Percentiles rank a stretch among this genome's conserved stretches.
Evolutionary conservation across 2,113 vertebrate genomes (phyloP).

Genomic region (Tauraco erythrolophus): DNA sequence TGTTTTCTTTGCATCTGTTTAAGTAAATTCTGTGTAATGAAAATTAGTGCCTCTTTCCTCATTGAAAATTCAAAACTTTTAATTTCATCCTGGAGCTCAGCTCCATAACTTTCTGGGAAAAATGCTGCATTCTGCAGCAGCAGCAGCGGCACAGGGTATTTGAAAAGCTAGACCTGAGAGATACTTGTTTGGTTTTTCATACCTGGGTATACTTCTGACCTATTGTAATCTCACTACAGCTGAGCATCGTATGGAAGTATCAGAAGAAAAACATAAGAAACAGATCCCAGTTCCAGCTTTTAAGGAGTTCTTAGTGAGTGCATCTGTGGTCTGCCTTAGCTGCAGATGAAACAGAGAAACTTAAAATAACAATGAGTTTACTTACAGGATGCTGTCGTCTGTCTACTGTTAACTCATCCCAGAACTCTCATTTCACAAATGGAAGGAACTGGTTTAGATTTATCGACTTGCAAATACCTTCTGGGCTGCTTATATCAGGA

Average conservation of each 20-base stretch:
- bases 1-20: slow-evolving; percentile 40
- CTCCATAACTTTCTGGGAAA: background rate
- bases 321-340: background rate
- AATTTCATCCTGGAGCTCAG: slow-evolving; percentile 16
- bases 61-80: background rate
- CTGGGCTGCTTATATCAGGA: background rate
- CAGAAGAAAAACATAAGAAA: background rate
- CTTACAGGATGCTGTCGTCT: background rate
- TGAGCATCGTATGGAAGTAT: background rate
- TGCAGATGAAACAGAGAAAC: background rate
- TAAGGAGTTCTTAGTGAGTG: background rate
- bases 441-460: background rate
- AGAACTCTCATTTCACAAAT: background rate
- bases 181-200: background rate
- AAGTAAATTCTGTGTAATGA: slow-evolving; percentile 40
- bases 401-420: background rate
- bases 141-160: background rate
- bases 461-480: background rate
- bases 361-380: background rate
- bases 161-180: background rate
- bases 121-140: background rate
- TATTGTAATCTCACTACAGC: background rate
- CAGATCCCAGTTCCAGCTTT: background rate
- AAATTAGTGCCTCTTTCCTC: background rate
- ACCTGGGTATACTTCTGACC: background rate